A percentile compares a stretch with the other conserved stretches of the same genome.
Evolutionary conservation across 2,888 invertebrate species (phyloP).

Genomic region (Tenodera sinensis): DNA sequence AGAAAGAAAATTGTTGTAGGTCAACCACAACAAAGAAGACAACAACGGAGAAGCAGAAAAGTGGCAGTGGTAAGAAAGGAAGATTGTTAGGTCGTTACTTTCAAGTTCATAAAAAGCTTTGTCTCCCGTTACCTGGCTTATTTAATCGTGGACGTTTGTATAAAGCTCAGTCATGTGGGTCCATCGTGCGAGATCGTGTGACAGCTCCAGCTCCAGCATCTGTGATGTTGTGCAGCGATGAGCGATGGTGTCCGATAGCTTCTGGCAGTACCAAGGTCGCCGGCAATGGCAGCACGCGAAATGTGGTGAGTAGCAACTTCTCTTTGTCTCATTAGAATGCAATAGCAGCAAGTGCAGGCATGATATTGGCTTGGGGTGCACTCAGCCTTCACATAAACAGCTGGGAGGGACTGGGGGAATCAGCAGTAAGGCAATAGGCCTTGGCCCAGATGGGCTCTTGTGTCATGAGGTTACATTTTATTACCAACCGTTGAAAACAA

Average conservation of each 20-base stretch:
- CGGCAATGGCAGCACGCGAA: conserved; percentile 3
- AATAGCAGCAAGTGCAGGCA: no score
- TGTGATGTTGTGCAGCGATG: conserved; percentile 42
- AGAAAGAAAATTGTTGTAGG: conserved; percentile 33
- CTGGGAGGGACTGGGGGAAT: no score
- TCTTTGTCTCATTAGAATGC: no score
- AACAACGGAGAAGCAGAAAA: conserved; percentile 38
- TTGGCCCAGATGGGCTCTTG: no score
- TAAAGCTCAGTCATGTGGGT: conserved; percentile 62
- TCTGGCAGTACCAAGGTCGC: conserved; percentile 41
- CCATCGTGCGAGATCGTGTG: conserved; percentile 53
- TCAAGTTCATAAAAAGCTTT: conserved; percentile 63
- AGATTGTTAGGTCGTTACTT: conserved; percentile 63
- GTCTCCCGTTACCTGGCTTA: conserved; percentile 56
- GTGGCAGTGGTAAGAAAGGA: conserved; percentile 49
- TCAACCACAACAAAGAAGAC: conserved; percentile 16
- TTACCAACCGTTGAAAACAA: no score
- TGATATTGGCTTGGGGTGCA: no score
- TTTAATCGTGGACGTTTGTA: conserved; percentile 55
- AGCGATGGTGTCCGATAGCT: conserved; percentile 44
- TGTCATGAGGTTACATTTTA: no score
- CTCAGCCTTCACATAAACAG: no score
- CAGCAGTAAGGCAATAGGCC: no score
- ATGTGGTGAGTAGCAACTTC: conserved; percentile 11
- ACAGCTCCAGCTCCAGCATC: conserved; percentile 43